Conservation (phyloP, 2,888 invertebrate species). For the Agriotes lineatus region DNA sequence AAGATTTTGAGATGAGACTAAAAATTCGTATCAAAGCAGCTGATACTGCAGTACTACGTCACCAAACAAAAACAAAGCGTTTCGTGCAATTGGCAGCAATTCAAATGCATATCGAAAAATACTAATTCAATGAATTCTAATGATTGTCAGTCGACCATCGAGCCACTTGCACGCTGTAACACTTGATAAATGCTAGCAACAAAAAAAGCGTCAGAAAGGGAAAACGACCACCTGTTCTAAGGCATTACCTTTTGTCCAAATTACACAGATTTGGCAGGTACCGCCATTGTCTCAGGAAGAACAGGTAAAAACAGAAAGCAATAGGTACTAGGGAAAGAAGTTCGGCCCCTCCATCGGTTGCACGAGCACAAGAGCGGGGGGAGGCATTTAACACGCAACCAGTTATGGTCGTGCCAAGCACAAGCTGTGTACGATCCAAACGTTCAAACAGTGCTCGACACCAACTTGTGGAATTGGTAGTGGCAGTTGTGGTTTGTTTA, state of each 20-base stretch:
- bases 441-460: conserved; percentile 12
- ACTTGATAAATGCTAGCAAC: too few relatives aligned
- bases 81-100: too few relatives aligned
- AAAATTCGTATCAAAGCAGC: too few relatives aligned
- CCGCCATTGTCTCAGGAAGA: not conserved
- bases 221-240: conserved; percentile 1
- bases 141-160: too few relatives aligned
- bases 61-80: too few relatives aligned
- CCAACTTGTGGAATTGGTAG: not conserved
- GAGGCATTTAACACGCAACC: conserved; percentile 64
- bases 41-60: too few relatives aligned
- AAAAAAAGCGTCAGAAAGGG: too few relatives aligned
- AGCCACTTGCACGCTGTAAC: too few relatives aligned
- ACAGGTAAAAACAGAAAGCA: conserved; percentile 11
- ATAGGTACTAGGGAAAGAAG: conserved; percentile 8
- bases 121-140: too few relatives aligned
- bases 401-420: conserved; percentile 49
- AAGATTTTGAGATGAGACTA: too few relatives aligned
- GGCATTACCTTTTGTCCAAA: conserved; percentile 1
- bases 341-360: not conserved
- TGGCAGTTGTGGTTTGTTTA: conserved; percentile 66
- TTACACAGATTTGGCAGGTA: conserved; percentile 7
- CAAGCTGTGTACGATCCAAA: conserved; percentile 12
- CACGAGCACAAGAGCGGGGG: conserved; percentile 63
- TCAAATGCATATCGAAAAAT: too few relatives aligned